Evolutionary conservation across 2,888 invertebrate genomes (phyloP), one percentile per base, ranked within the genome.

Genomic region (Conchocele bisecta): DNA sequence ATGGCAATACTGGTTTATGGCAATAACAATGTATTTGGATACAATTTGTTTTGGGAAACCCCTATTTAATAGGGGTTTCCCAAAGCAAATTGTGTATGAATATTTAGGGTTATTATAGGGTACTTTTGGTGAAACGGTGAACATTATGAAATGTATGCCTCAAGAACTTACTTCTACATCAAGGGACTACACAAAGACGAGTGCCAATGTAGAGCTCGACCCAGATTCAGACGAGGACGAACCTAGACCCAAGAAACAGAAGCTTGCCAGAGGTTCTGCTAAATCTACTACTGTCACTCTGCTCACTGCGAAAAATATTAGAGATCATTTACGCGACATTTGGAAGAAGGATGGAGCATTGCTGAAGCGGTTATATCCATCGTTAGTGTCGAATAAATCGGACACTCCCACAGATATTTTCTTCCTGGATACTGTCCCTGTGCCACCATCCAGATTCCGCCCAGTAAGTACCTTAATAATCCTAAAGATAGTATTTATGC

Each of bases 391-490:
- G 2, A 61, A 29, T 5, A 44, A 42, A 0, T 37, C 57, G 2
- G 63, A 82, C n/a, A 46, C 68, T 44, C 89, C 96, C 0, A 95
- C 95, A 0, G 96, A 99, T 91, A 90, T 95, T 60, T 96, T 99
- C 89, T 99, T 98, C 88, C 93, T 96, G 90, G 95, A 96, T 78
- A 92, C 94, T 0, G 89, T 99, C 22, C 94, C 96, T 3, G 98
- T 99, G 0, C 93, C 96, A 22, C 98, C 99, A 0, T 94, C 96
- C 0, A 95, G 94, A 88, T 95, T 95, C 11, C 93, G 99, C 82
- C 99, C 99, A 4, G 93, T 93, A 86, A 89, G 92, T 84, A 28
- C 22, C 48, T 3, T 20, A 15, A 13, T 7, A 15, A 17, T 11
- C 9, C 20, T 13, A 9, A 44, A 17, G 15, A 15, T 9, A 13